These are phyloP conservation scores for Mirounga angustirostris DNA, from an alignment of 2,113 vertebrate genomes.

Conservation along the genomic window DNA sequence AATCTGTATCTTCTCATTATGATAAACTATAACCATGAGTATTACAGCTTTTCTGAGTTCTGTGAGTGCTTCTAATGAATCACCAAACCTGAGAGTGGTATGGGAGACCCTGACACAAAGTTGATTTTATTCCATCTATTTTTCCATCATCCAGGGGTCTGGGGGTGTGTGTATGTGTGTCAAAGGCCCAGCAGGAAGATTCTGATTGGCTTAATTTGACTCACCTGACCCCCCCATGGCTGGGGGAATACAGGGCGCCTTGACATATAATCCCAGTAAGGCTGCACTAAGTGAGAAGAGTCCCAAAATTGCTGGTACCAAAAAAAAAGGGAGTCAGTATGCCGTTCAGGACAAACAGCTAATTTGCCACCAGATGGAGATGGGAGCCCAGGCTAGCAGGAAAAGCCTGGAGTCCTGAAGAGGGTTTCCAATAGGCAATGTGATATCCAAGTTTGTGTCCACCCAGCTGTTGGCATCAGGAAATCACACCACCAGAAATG, in stretches of 20 bases:
- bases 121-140: not conserved
- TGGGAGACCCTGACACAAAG: not conserved
- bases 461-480: not conserved
- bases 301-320: not conserved
- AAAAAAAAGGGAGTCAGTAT: not conserved
- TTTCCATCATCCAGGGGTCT: not conserved
- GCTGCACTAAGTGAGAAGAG: not conserved
- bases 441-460: not conserved
- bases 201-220: not conserved
- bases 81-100: not conserved
- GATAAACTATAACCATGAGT: not conserved
- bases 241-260: not conserved
- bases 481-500: not conserved
- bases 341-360: not conserved
- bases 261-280: not conserved
- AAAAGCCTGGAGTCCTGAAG: not conserved
- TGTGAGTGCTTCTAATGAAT: not conserved
- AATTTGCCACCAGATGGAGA: not conserved
- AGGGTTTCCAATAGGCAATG: not conserved
- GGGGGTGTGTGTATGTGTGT: no score
- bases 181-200: not conserved
- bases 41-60: not conserved
- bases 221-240: not conserved
- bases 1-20: not conserved
- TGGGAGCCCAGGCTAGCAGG: not conserved